phyloP scores from a whole-genome alignment of 2,888 invertebrate genomes.

The Gibbula magus region DNA sequence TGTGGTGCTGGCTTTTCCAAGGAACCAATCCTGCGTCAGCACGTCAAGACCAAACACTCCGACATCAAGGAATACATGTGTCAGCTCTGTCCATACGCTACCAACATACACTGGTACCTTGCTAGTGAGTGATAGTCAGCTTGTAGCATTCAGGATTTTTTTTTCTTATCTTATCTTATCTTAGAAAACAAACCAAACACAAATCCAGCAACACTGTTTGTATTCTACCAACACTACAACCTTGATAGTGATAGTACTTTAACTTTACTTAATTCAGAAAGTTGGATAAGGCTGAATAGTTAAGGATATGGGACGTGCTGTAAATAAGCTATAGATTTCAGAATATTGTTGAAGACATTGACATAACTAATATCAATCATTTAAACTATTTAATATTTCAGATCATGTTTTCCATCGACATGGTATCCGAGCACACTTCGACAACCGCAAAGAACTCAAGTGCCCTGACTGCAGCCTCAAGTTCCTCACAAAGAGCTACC shows the following conservation, averaged over 20 bases:
- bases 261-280: too few relatives aligned
- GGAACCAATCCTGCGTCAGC: neutral
- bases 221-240: too few relatives aligned
- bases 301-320: too few relatives aligned
- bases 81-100: neutral
- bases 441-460: neutral
- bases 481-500: neutral
- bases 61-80: neutral
- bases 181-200: too few relatives aligned
- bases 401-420: conserved; percentile 5
- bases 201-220: too few relatives aligned
- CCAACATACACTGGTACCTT: conserved; percentile 5
- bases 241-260: too few relatives aligned
- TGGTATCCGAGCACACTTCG: neutral
- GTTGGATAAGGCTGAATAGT: too few relatives aligned
- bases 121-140: neutral
- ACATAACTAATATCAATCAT: too few relatives aligned
- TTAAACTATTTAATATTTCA: neutral
- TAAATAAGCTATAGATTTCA: too few relatives aligned
- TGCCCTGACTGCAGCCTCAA: neutral
- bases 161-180: too few relatives aligned
- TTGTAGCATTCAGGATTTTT: too few relatives aligned
- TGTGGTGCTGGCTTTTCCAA: neutral
- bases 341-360: too few relatives aligned
- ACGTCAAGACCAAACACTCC: neutral